A percentile compares a stretch with the other conserved stretches of the same genome.
Conservation (phyloP, 2,113 vertebrate genomes). For the Callorhinus ursinus region DNA sequence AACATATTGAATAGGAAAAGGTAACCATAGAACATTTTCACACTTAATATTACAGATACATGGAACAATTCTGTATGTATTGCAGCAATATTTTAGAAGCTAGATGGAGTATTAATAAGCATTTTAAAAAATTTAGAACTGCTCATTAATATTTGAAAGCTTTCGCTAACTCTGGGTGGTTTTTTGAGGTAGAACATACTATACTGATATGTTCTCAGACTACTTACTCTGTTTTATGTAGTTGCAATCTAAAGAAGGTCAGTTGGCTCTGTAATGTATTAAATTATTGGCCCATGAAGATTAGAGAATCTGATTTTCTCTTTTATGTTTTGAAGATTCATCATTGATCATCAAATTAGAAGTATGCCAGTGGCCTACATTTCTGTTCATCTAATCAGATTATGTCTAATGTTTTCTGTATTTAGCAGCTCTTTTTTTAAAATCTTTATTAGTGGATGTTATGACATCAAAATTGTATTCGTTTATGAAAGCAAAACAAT, state of each 20-base stretch:
- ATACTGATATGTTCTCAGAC: background rate
- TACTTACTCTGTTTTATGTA: constrained; percentile 26
- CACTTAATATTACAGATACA: background rate
- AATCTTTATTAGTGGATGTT: constrained; percentile 53
- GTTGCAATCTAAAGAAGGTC: background rate
- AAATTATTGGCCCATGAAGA: constrained; percentile 24
- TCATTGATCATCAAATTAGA: constrained; percentile 60
- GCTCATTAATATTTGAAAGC: constrained; percentile 9
- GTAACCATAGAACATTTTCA: background rate
- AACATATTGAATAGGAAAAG: background rate
- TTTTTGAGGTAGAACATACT: background rate
- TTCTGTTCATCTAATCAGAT: constrained; percentile 59
- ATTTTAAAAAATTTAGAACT: background rate
- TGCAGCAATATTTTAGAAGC: background rate
- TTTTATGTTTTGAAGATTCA: constrained; percentile 65
- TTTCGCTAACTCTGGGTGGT: background rate
- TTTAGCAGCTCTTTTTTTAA: constrained; percentile 37
- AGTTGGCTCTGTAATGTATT: background rate
- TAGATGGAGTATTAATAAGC: background rate
- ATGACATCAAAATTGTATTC: constrained; percentile 34
- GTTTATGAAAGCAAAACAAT: constrained; percentile 47
- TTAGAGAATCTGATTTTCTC: constrained; percentile 62
- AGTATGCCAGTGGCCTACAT: constrained; percentile 19
- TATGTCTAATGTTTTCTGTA: constrained; percentile 50
- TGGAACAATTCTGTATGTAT: background rate